Percentiles rank a stretch among this genome's conserved stretches.
Conservation (phyloP, 2,797 vertebrate species). For the Etheostoma perlongum region DNA sequence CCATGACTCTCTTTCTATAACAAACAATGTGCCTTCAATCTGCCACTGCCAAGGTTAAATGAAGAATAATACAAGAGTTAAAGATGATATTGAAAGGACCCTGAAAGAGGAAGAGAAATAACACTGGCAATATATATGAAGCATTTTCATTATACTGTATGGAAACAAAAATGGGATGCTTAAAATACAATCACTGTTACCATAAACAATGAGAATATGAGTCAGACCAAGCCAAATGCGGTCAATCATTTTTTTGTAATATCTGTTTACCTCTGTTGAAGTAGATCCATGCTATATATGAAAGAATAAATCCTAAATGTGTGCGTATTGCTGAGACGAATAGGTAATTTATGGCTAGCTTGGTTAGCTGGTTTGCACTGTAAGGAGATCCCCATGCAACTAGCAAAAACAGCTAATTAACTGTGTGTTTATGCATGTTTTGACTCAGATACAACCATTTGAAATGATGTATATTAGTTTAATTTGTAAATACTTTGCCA, state of each 20-base stretch:
- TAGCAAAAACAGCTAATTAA: neutral
- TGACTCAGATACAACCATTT: neutral
- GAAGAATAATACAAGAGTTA: neutral
- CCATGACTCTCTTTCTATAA: neutral
- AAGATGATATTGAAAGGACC: neutral
- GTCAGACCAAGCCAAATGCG: slow-evolving; percentile 25
- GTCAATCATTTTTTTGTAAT: neutral
- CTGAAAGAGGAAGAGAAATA: neutral
- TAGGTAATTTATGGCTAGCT: neutral
- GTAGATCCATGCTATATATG: neutral
- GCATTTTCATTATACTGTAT: neutral
- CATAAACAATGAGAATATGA: slow-evolving; percentile 23
- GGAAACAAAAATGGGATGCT: neutral
- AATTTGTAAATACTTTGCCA: neutral
- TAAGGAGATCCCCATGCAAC: too few species aligned
- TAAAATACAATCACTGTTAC: slow-evolving; percentile 2
- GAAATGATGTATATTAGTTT: neutral
- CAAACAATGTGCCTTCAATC: neutral
- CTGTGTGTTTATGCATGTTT: neutral
- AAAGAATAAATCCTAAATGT: neutral
- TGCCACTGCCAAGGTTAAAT: neutral
- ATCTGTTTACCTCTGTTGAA: neutral
- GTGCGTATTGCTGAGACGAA: neutral
- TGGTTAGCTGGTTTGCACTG: neutral
- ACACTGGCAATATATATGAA: neutral